A percentile compares a stretch with the other conserved stretches of the same genome.
Conservation (phyloP, 2,113 vertebrate species). For the Rhinichthys klamathensis region DNA sequence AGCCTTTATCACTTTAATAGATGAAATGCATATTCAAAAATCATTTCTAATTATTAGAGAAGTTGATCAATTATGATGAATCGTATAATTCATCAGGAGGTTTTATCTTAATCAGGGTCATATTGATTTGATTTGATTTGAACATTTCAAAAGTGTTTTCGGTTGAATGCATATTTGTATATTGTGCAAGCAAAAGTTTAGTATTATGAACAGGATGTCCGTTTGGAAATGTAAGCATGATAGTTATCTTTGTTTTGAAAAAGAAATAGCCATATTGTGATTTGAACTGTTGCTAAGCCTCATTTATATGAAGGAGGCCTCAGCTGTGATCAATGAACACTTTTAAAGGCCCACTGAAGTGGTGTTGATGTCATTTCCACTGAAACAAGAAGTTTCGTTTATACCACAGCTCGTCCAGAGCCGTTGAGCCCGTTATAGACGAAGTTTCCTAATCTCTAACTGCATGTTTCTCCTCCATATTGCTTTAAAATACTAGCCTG, state of each 20-base stretch:
- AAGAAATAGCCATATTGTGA: not conserved
- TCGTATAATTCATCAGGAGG: conserved; percentile 86
- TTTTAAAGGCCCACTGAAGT: too few relatives aligned
- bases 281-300: not conserved
- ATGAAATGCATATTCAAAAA: conserved; percentile 74
- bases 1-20: conserved; percentile 1
- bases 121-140: not conserved
- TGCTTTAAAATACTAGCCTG: too few relatives aligned
- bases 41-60: conserved; percentile 96
- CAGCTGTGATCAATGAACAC: too few relatives aligned
- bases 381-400: too few relatives aligned
- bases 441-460: too few relatives aligned
- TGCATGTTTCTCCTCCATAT: too few relatives aligned
- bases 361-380: too few relatives aligned
- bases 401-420: too few relatives aligned
- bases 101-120: conserved; percentile 58
- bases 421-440: too few relatives aligned
- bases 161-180: not conserved
- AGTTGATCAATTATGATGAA: conserved; percentile 94
- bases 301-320: not conserved
- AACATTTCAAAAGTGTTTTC: not conserved
- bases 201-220: not conserved
- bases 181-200: not conserved
- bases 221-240: not conserved
- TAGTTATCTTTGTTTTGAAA: not conserved